These are phyloP conservation scores for Oedothorax gibbosus DNA, from an alignment of 1,140 invertebrate species.

Conservation along the genomic window DNA sequence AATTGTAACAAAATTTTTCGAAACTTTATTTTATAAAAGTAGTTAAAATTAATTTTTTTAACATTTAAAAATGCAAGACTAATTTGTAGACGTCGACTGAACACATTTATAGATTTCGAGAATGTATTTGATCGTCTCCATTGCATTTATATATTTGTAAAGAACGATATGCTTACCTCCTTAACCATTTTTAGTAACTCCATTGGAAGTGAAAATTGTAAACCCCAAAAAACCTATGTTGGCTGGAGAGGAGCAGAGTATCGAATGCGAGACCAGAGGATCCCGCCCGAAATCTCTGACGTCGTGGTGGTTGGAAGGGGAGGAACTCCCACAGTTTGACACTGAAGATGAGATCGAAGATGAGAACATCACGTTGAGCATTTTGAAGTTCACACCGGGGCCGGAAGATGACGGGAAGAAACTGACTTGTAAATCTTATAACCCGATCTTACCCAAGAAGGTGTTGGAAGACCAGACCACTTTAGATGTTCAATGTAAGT, in stretches of 20 bases:
- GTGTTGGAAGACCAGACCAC: constrained; percentile 79
- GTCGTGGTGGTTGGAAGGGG: constrained; percentile 84
- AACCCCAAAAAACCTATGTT: constrained; percentile 81
- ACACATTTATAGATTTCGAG: no score
- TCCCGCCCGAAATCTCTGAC: constrained; percentile 85
- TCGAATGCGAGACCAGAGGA: constrained; percentile 84
- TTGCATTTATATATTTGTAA: no score
- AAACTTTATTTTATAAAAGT: no score
- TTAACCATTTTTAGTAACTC: background rate
- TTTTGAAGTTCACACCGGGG: constrained; percentile 61
- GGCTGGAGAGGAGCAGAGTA: constrained; percentile 82
- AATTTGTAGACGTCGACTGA: no score
- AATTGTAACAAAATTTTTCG: no score
- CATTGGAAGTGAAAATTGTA: constrained; percentile 1
- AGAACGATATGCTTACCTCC: background rate
- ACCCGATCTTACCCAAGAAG: constrained; percentile 68
- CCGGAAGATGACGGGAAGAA: constrained; percentile 57
- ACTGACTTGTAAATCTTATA: constrained; percentile 62
- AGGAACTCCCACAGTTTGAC: constrained; percentile 69
- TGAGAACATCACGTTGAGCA: constrained; percentile 59
- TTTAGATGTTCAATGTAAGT: constrained; percentile 75
- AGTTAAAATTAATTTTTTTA: no score
- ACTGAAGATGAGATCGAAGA: constrained; percentile 48
- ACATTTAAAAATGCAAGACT: no score
- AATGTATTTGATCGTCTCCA: no score